phyloP scores from a whole-genome alignment of 2,113 vertebrate species.

The Chlamydotis undulata region DNA sequence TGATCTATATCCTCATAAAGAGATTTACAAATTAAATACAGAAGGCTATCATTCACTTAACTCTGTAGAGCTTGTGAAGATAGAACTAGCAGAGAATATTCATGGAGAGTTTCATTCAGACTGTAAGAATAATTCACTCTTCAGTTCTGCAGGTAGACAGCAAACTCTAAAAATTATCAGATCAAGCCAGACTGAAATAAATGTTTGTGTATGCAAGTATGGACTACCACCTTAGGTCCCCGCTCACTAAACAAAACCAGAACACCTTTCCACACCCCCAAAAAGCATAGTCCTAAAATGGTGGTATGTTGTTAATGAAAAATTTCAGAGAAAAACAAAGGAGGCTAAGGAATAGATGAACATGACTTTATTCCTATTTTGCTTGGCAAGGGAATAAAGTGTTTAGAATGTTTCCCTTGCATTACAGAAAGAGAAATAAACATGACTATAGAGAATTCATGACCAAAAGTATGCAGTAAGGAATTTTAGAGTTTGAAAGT shows the following conservation, averaged over 20 bases:
- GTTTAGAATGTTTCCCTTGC: background rate
- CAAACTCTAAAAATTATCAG: background rate
- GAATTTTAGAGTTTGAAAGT: background rate
- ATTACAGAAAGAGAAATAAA: background rate
- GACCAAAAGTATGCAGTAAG: background rate
- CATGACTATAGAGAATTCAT: background rate
- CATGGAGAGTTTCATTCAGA: background rate
- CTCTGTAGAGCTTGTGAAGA: background rate
- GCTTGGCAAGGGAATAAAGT: background rate
- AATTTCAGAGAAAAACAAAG: background rate
- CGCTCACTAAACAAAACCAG: no score
- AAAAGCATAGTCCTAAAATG: background rate
- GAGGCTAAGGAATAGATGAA: background rate
- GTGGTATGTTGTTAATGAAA: background rate
- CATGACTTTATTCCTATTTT: background rate
- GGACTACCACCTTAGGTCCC: background rate
- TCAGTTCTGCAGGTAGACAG: background rate
- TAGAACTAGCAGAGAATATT: background rate
- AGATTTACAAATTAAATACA: background rate
- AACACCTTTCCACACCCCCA: rapidly evolving
- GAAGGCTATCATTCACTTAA: background rate
- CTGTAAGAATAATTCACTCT: background rate
- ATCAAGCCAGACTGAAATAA: background rate
- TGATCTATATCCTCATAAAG: background rate
- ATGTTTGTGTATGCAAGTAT: background rate